phyloP scores from a whole-genome alignment of 2,888 invertebrate genomes.

The Parnassius smintheus region DNA sequence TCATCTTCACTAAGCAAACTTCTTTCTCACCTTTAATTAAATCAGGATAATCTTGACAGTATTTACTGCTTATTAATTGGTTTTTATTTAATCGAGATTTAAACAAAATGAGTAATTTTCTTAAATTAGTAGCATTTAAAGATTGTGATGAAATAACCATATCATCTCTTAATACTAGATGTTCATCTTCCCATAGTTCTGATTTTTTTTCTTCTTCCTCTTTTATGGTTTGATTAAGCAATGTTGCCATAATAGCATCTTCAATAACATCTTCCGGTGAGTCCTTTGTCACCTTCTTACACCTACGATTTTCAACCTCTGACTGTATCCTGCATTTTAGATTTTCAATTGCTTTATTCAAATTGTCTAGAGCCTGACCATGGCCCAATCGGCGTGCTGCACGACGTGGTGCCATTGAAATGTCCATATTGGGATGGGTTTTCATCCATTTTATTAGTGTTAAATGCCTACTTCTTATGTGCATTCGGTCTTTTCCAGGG shows the following conservation, averaged over 20 bases:
- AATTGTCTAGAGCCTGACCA: conserved; percentile 47
- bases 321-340: conserved; percentile 56
- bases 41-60: conserved; percentile 40
- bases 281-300: conserved; percentile 41
- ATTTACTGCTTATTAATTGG: conserved; percentile 41
- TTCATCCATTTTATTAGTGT: conserved; percentile 77
- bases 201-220: conserved; percentile 35
- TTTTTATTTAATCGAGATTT: conserved; percentile 48
- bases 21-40: conserved; percentile 37
- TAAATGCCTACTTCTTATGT: conserved; percentile 82
- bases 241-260: conserved; percentile 51
- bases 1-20: conserved; percentile 42
- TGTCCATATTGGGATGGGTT: conserved; percentile 62
- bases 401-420: conserved; percentile 64
- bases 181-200: conserved; percentile 26
- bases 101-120: conserved; percentile 52
- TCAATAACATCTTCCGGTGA: conserved; percentile 54
- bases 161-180: conserved; percentile 25
- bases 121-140: conserved; percentile 48
- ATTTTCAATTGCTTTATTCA: conserved; percentile 58
- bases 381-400: conserved; percentile 52
- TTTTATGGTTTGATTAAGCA: conserved; percentile 48
- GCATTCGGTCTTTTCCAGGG: conserved; percentile 77
- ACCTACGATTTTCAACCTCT: conserved; percentile 45
- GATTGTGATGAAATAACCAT: conserved; percentile 24